Conservation (phyloP, 2,797 vertebrate genomes). For the Streptopelia turtur region DNA sequence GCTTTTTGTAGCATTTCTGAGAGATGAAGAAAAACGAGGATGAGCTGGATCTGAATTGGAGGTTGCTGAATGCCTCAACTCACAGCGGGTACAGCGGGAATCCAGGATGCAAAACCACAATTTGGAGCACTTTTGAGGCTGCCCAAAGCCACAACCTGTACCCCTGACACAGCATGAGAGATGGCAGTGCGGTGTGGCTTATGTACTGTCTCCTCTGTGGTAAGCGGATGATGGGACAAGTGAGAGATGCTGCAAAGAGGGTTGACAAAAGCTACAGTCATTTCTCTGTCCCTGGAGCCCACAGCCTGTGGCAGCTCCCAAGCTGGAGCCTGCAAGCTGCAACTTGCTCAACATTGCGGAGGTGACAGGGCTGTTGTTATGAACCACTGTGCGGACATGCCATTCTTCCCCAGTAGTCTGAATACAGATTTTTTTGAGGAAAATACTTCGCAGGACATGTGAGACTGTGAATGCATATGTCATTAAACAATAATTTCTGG, state of each 20-base stretch:
- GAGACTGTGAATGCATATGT: background rate
- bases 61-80: background rate
- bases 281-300: background rate
- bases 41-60: background rate
- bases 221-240: background rate
- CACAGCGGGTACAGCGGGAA: background rate
- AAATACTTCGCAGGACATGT: background rate
- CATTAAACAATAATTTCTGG: background rate
- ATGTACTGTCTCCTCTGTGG: background rate
- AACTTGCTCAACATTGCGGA: fast-evolving
- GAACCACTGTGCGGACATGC: fast-evolving
- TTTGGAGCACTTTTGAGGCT: background rate
- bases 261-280: fast-evolving
- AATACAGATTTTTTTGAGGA: background rate
- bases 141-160: background rate
- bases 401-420: background rate
- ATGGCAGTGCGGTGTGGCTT: fast-evolving
- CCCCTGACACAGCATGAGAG: background rate
- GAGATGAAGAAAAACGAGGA: background rate
- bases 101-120: background rate
- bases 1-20: background rate
- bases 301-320: background rate
- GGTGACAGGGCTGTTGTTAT: background rate
- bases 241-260: background rate
- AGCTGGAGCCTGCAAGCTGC: background rate